Percentiles rank a stretch among this genome's conserved stretches.
Evolutionary conservation across 2,888 invertebrate genomes (phyloP).

Genomic region (Hesperia comma): DNA sequence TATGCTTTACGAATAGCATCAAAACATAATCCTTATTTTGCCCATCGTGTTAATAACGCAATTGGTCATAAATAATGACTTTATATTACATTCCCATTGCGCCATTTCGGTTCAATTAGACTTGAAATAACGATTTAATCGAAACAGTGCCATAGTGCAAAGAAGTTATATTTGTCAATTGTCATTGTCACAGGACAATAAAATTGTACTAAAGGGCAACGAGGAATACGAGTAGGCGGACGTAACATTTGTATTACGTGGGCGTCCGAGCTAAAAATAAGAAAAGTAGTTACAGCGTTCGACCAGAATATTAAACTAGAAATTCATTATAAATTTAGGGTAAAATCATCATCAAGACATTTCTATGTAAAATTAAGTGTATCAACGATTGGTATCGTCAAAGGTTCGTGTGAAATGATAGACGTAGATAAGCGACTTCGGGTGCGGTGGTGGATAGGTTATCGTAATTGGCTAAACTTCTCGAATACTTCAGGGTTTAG

Average conservation of each 20-base stretch:
- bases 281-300: not conserved
- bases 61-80: slow-evolving; percentile 8
- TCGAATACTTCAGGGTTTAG: no score
- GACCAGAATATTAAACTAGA: no score
- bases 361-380: no score
- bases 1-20: not conserved
- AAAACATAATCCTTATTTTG: slow-evolving; percentile 6
- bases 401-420: no score
- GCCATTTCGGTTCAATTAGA: slow-evolving; percentile 10
- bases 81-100: slow-evolving; percentile 16
- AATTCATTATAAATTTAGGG: no score
- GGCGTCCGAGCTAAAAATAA: not conserved
- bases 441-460: no score
- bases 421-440: no score
- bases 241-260: not conserved
- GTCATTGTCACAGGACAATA: no score
- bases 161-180: no score
- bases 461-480: not conserved
- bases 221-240: slow-evolving; percentile 15
- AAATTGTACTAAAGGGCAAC: slow-evolving; percentile 11
- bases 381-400: no score
- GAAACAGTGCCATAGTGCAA: not conserved
- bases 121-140: slow-evolving; percentile 14
- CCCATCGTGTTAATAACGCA: slow-evolving; percentile 10
- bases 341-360: no score